Percentiles rank a stretch among this genome's conserved stretches.
Evolutionary conservation across 2,113 vertebrate genomes (phyloP).

Genomic region (Microtus montanus): DNA sequence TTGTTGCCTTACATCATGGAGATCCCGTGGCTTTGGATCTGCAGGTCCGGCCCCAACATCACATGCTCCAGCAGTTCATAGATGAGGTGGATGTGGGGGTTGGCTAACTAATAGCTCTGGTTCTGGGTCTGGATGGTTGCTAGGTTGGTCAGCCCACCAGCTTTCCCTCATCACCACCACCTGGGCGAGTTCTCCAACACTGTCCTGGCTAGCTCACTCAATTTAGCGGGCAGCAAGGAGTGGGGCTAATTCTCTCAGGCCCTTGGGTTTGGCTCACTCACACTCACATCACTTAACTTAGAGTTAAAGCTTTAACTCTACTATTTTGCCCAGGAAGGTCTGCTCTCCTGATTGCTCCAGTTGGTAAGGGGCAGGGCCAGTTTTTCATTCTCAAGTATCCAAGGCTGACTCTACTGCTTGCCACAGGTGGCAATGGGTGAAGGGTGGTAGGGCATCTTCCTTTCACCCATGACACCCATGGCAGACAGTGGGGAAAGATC

Average conservation of each 20-base stretch:
- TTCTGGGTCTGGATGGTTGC: no score
- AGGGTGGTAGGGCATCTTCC: neutral
- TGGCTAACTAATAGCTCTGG: no score
- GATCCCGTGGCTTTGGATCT: no score
- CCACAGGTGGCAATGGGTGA: neutral
- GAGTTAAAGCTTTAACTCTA: neutral
- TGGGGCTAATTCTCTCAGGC: no score
- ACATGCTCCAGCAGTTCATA: no score
- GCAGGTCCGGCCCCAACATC: no score
- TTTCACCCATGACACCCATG: neutral
- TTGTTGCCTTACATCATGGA: no score
- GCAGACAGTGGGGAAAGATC: neutral
- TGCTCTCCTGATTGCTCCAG: neutral
- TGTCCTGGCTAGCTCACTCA: no score
- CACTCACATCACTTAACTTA: neutral
- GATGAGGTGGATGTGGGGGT: no score
- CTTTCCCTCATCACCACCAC: neutral
- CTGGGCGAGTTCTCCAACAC: neutral
- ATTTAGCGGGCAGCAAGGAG: no score
- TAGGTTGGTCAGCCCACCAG: no score
- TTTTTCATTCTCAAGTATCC: neutral
- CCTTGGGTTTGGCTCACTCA: no score
- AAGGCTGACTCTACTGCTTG: neutral
- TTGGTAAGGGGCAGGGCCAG: neutral
- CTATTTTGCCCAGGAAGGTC: neutral